Base-by-base conservation (phyloP, 2,888 invertebrate genomes). In the Tipula unca region DNA sequence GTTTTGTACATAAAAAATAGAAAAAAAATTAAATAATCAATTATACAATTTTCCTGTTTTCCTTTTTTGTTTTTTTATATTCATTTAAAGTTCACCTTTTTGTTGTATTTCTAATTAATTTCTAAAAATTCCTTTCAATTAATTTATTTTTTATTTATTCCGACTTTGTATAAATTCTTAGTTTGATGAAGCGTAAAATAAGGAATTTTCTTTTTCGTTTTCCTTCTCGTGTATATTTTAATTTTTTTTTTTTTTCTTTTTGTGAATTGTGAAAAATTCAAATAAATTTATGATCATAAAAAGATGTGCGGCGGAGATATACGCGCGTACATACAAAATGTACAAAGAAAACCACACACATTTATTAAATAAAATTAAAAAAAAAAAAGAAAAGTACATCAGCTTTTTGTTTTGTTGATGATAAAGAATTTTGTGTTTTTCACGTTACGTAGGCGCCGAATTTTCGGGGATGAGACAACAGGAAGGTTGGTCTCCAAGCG, bases 1-100 rank as follows among this genome's bases (percentile, higher is more conserved):
- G 69, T 69, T 48, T 17, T 4, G 20, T 17, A 48, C 48, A 48
- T 48, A 17, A 17, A n/a, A 69, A 69, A 69, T 69, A 69, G 69
- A 25, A 69, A 69, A 69, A 69, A 69, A 69, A 69, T 69, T 69
- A 69, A 69, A 69, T 69, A 69, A 69, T 69, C 69, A 69, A 69
- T 69, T 69, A 69, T 69, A 69, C 69, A 69, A 69, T 69, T 69
- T 69, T 69, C 69, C 69, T 69, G 69, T 69, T 69, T 69, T 69
- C 10, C 25, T 25, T 69, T 69, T 69, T 17, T 48, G 20, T 20
- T 69, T 17, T 48, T 69, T 20, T 69, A 69, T 69, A 69, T 69
- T 69, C 69, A 69, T 69, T 69, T 69, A 69, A 69, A 69, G 69
- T 69, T 69, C 69, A 69, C 69, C 69, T 69, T 69, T 69, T 69